phyloP scores from a whole-genome alignment of 2,113 vertebrate species.

The Agelaius phoeniceus region DNA sequence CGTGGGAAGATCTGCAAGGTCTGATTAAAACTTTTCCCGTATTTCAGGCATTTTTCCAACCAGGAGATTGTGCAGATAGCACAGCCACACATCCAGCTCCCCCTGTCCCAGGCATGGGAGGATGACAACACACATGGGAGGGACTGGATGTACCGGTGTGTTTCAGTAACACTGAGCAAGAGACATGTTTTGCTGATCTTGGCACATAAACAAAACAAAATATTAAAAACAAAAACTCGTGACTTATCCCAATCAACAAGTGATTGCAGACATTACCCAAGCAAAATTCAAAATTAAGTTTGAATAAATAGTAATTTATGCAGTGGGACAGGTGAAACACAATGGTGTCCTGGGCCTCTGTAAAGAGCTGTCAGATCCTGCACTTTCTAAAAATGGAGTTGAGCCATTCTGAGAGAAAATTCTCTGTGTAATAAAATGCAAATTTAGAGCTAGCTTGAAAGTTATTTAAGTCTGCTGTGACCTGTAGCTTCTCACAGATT shows the following conservation, averaged over 20 bases:
- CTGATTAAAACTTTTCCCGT: neutral
- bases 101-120: neutral
- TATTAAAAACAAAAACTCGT: neutral
- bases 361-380: neutral
- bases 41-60: neutral
- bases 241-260: neutral
- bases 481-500: neutral
- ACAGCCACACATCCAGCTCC: neutral
- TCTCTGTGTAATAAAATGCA: neutral
- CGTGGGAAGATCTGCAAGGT: neutral
- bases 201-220: neutral
- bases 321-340: neutral
- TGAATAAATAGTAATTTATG: neutral
- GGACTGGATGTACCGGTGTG: neutral
- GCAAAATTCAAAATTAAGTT: neutral
- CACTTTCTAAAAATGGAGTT: neutral
- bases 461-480: neutral
- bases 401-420: neutral
- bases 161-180: neutral
- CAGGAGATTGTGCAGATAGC: neutral
- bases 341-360: neutral
- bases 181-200: neutral
- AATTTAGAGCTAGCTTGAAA: neutral
- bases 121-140: neutral
- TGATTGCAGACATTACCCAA: neutral